phyloP scores from a whole-genome alignment of 2,113 vertebrate species.

The Lampris incognitus region DNA sequence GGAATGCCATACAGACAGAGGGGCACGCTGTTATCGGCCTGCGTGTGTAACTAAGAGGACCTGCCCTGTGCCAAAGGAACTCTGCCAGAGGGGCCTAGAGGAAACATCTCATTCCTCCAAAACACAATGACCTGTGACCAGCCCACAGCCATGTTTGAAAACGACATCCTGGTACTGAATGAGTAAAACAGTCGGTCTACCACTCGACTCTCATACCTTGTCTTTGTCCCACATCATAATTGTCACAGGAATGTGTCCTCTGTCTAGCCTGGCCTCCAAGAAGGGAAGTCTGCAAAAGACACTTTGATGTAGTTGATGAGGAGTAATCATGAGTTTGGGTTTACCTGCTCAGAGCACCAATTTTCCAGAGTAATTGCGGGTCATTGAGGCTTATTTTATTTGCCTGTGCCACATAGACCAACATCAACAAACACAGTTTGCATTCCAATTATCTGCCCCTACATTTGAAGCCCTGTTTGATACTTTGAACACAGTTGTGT shows the following conservation, averaged over 20 bases:
- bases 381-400: background rate
- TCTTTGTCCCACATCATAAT: background rate
- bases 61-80: conserved; percentile 34
- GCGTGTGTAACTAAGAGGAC: background rate
- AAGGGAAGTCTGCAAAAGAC: background rate
- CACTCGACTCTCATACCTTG: background rate
- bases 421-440: background rate
- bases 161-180: background rate
- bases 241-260: background rate
- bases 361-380: background rate
- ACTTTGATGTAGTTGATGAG: background rate
- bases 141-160: background rate
- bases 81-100: conserved; percentile 40
- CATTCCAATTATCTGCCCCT: background rate
- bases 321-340: background rate
- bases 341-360: background rate
- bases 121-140: conserved; percentile 44
- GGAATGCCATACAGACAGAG: conserved; percentile 50
- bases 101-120: conserved; percentile 45
- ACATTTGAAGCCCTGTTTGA: background rate
- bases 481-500: background rate
- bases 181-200: background rate
- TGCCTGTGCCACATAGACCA: background rate
- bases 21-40: conserved; percentile 43
- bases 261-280: background rate